Base-by-base conservation (phyloP, 1,140 invertebrate genomes). In the Chymomyza costata region DNA sequence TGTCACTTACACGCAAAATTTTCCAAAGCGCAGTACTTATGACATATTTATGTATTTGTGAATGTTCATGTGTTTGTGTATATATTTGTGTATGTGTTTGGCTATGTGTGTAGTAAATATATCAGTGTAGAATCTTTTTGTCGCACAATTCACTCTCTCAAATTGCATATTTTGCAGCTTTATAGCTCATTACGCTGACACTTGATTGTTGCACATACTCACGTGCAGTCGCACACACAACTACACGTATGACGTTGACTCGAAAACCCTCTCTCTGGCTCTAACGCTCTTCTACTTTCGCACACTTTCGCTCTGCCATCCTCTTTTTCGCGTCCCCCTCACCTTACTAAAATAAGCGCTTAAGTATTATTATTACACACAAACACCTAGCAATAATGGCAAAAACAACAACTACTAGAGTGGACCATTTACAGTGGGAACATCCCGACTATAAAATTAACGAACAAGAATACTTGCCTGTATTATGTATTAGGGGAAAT, bases 91-190 rank as follows among this genome's bases (percentile, higher is more conserved):
- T 44, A 11, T 14, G 40, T 17, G 21, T 48, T 30, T 37, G 37
- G 39, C 43, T 37, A n/a, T 34, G 30, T 37, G 37, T 13, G 50
- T n/a, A n/a, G n/a, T n/a, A 28, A 28, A 10, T 28, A 28, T 6
- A 10, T 28, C 25, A 10, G 5, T 28, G 10, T 28, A 10, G 10
- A 49, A 19, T 55, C 55, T 50, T 58, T 67, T 60, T 58, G 73
- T 71, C 65, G 66, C 74, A 57, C 60, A 46, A 56, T 55, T 63
- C 60, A 63, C 30, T 63, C 28, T 40, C 62, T 61, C 53, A 78
- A 78, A 78, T 78, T 78, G 73, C 71, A 78, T 80, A 78, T 78
- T 78, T 78, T 78, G 73, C 67, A 80, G 73, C 71, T 78, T 78
- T 73, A 78, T 78, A 78, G 73, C 73, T 78, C 73, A 78, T 80